Evolutionary conservation across 1,140 invertebrate species (phyloP).

Genomic region (Drosophila trapezifrons): DNA sequence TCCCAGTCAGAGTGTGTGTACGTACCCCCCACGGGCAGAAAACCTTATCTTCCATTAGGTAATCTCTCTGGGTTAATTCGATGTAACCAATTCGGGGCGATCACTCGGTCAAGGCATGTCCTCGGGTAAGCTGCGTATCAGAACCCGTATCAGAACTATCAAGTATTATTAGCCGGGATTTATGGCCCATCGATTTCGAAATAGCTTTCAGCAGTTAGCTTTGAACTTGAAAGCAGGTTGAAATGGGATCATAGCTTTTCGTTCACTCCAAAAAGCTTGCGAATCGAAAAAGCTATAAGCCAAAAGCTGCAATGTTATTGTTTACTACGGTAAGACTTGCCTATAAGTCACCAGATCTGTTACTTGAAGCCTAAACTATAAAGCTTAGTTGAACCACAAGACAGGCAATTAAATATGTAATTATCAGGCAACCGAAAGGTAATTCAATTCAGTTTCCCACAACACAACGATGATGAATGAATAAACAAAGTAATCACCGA

Average conservation of each 20-base stretch:
- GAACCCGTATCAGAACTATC: conserved; percentile 7
- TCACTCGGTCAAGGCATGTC: conserved; percentile 28
- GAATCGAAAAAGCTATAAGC: conserved; percentile 1
- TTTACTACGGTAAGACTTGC: conserved; percentile 20
- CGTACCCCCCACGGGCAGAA: not conserved
- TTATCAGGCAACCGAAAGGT: conserved; percentile 20
- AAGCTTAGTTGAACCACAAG: conserved; percentile 27
- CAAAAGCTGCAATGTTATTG: conserved; percentile 44
- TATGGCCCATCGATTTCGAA: conserved; percentile 24
- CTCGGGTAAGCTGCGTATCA: conserved; percentile 2
- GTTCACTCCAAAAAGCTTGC: conserved; percentile 8
- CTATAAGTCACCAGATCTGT: not conserved
- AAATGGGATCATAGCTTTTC: conserved; percentile 21
- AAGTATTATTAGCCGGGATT: conserved; percentile 11
- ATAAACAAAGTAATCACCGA: not conserved
- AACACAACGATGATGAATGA: conserved; percentile 14
- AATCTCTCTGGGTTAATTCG: not conserved
- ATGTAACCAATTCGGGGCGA: conserved; percentile 30
- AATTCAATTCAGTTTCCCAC: conserved; percentile 26
- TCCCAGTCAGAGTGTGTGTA: not conserved
- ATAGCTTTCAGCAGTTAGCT: conserved; percentile 25
- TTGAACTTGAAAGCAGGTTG: conserved; percentile 40
- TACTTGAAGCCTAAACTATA: not conserved
- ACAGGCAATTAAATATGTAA: conserved; percentile 27
- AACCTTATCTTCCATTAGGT: conserved; percentile 19